These are phyloP conservation scores for Emydocephalus ijimae DNA, from an alignment of 2,113 vertebrate genomes.

Conservation along the genomic window DNA sequence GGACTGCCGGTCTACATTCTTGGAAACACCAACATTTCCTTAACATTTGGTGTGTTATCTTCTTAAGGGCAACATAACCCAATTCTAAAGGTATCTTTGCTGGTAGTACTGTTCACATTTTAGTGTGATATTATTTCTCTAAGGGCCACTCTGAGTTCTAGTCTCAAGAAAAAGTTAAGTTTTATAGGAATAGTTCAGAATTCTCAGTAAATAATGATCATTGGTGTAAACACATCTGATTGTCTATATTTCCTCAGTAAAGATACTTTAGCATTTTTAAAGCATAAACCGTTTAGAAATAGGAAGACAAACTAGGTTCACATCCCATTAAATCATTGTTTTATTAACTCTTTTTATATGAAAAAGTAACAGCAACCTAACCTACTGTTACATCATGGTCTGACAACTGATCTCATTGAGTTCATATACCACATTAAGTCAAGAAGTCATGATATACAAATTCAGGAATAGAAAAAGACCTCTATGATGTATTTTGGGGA, in stretches of 20 bases:
- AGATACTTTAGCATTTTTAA: not conserved
- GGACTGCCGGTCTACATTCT: not conserved
- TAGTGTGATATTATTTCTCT: not conserved
- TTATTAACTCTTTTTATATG: not conserved
- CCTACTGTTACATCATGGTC: not conserved
- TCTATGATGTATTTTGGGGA: not conserved
- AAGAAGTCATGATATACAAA: not conserved
- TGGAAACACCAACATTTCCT: too few relatives aligned
- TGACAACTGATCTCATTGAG: not conserved
- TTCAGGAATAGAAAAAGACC: not conserved
- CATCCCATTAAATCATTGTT: not conserved
- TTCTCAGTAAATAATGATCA: not conserved
- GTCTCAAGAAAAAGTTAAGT: not conserved
- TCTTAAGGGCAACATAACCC: rapidly evolving
- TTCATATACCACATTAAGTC: not conserved
- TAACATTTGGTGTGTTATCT: not conserved
- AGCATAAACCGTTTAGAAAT: not conserved
- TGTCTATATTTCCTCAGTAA: not conserved
- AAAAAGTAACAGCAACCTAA: not conserved
- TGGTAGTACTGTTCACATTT: not conserved
- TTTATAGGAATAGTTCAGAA: not conserved
- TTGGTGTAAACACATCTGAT: not conserved
- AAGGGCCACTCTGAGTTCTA: not conserved
- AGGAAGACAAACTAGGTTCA: not conserved
- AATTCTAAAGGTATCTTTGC: rapidly evolving